phyloP scores from a whole-genome alignment of 2,888 invertebrate genomes.

The Scelioninae gen. 2 region DNA sequence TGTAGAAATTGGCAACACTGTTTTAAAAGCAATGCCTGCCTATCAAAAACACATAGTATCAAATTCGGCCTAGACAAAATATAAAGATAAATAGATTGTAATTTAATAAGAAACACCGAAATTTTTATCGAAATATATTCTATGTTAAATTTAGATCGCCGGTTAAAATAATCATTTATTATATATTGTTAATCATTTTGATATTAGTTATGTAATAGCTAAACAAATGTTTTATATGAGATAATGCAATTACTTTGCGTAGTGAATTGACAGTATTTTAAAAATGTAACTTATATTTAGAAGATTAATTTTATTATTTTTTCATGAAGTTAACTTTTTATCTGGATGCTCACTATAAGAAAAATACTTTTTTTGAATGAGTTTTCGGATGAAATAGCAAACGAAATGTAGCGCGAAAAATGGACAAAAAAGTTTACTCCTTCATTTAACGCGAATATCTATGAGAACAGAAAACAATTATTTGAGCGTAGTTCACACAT shows the following conservation, averaged over 20 bases:
- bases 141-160: too few relatives aligned
- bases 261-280: slow-evolving; percentile 31
- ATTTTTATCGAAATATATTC: too few relatives aligned
- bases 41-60: neutral
- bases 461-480: slow-evolving; percentile 33
- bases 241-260: slow-evolving; percentile 9
- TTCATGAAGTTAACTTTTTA: neutral
- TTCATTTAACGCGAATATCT: slow-evolving; percentile 29
- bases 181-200: too few relatives aligned
- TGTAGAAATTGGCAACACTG: neutral
- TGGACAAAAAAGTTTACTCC: slow-evolving; percentile 16
- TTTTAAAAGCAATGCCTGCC: neutral
- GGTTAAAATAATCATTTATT: too few relatives aligned
- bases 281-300: slow-evolving; percentile 1
- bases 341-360: slow-evolving; percentile 7
- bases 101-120: neutral
- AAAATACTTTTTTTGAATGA: slow-evolving; percentile 8
- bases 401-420: slow-evolving; percentile 28
- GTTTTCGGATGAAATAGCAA: slow-evolving; percentile 49
- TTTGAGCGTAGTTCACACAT: slow-evolving; percentile 8
- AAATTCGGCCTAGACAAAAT: slow-evolving; percentile 27
- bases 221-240: neutral
- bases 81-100: neutral
- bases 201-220: slow-evolving; percentile 2
- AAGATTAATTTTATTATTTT: slow-evolving; percentile 12